Base-by-base conservation (phyloP, 2,113 vertebrate genomes). In the Spea multiplicata region DNA sequence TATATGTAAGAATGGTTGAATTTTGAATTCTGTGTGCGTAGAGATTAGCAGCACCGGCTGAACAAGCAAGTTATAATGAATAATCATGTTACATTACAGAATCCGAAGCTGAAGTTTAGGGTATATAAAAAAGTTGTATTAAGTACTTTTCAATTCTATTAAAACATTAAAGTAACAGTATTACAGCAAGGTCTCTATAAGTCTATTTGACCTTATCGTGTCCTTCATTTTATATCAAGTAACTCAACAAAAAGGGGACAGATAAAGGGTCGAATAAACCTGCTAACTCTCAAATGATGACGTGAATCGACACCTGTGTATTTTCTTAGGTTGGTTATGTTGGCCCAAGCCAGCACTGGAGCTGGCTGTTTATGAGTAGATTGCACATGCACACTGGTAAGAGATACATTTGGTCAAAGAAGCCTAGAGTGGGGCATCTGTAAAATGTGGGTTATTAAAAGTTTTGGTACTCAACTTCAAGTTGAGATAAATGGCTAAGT, bases 91-190 rank as follows among this genome's bases (percentile, higher is more conserved):
- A 17, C 16, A 74, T 50, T 64, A 10, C 59, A 64, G 50, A 12
- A 64, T 9, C 12, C 3, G 46, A 65, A 9, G 5, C 44, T n/a
- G 16, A 74, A 64, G n/a, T 74, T 74, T 16, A 74, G 12, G 57
- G 16, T 47, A 10, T 48, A 5, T 50, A 65, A 64, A 61, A n/a
- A 74, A 74, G 44, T 65, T 74, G 48, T 74, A 64, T 74, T 48
- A 9, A 50, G 16, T 0, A 49, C 57, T 53, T 47, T 64, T 61
- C 62, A 74, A 53, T 6, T 12, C 46, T n/a, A 44, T 64, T 75
- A 66, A 75, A 75, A 75, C 30, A 75, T 53, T 66, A 66, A 13
- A 75, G 65, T 62, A 75, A 66, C 30, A 30, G 30, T 30, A 65
- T 52, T 66, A 4, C 12, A 52, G 1, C 48, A 45, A 9, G 73